Percentiles rank a stretch among this genome's conserved stretches.
Evolutionary conservation across 2,888 invertebrate genomes (phyloP).

Genomic region (Oxyteleia sp.): DNA sequence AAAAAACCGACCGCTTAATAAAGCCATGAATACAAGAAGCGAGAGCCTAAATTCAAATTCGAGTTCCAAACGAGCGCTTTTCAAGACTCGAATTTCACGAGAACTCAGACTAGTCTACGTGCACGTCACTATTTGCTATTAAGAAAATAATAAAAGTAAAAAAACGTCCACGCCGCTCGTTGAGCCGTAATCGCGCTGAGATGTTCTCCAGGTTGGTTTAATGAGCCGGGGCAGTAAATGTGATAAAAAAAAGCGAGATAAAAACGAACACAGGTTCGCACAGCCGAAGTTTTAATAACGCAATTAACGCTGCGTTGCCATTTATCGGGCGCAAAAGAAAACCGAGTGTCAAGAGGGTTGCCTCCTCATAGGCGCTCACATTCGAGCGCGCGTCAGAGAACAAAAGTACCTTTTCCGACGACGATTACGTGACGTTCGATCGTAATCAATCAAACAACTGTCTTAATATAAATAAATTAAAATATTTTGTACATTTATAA

Average conservation of each 20-base stretch:
- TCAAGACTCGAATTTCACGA: background rate
- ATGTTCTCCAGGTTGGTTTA: conserved; percentile 63
- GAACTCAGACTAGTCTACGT: conserved; percentile 34
- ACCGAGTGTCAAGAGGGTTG: conserved; percentile 33
- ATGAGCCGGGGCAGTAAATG: conserved; percentile 67
- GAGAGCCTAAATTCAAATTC: background rate
- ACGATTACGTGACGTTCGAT: no score
- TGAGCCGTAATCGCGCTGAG: conserved; percentile 64
- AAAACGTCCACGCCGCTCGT: conserved; percentile 36
- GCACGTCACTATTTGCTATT: background rate
- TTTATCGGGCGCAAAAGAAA: conserved; percentile 54
- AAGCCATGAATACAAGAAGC: background rate
- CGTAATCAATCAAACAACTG: no score
- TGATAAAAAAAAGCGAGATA: conserved; percentile 68
- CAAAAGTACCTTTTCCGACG: no score
- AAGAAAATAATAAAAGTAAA: conserved; percentile 1
- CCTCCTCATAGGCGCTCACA: conserved; percentile 13
- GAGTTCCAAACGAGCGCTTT: background rate
- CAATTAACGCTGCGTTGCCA: conserved; percentile 63
- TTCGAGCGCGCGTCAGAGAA: conserved; percentile 31
- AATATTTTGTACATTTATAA: no score
- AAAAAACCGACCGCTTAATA: background rate
- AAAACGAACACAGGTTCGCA: conserved; percentile 61
- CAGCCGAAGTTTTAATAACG: conserved; percentile 63
- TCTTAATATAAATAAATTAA: no score